Base-by-base conservation (phyloP, 2,797 vertebrate species). In the Philypnodon macrostomus region DNA sequence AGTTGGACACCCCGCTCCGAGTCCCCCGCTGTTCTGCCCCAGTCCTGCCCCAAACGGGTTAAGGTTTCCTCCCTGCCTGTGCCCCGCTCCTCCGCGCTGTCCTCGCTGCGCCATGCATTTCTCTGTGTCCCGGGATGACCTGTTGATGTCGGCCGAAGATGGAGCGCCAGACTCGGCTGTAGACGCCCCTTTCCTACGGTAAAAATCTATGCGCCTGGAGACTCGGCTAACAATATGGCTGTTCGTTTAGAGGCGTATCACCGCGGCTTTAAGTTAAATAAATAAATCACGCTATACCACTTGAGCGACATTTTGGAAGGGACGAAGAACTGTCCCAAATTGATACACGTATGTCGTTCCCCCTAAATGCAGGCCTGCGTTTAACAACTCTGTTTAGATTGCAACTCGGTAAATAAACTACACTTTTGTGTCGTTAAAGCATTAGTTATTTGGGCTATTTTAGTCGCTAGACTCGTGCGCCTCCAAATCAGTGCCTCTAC, bases 101-200 rank as follows among this genome's bases (percentile, higher is more conserved):
- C 11, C 80, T 77, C 74, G 78, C 83, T 66, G 73, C 64, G 84
- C 59, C 64, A 77, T 78, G 79, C 77, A 75, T 78, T 83, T 87
- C 7, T 23, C 21, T 90, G 89, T 90, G 89, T 90, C 89, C 89
- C 84, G 83, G 85, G 79, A 87, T 91, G 88, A 91, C 89, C 88
- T 91, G 89, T 91, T 90, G 89, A 89, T 89, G 88, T 88, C 83
- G 80, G 82, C 64, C 64, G 77, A 74, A 80, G 80, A 85, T 77
- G 81, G 79, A 80, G 75, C 45, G 65, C 69, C 57, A 38, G 64
- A 47, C 74, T 44, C 70, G 65, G 58, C 51, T 59, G 2, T 63
- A 58, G 42, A 61, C 26, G 40, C 46, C 46, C 2, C 33, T 50
- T 15, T 7, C 30, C 40, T 15, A 37, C 30, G 27, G 21, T 34